A percentile compares a stretch with the other conserved stretches of the same genome.
Conservation (phyloP, 2,113 vertebrate genomes). For the Rhegmatorhina hoffmannsi region DNA sequence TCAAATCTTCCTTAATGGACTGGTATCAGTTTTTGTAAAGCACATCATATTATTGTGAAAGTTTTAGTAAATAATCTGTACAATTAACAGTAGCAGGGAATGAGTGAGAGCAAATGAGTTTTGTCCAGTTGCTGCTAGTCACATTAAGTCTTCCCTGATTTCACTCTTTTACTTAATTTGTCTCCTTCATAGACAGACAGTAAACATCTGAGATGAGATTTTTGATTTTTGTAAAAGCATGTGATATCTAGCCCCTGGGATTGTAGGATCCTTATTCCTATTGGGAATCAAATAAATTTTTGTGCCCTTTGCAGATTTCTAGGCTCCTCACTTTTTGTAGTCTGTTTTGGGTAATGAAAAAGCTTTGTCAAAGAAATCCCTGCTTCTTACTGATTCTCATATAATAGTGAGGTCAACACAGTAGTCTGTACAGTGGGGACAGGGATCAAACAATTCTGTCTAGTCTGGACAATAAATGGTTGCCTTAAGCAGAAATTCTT, state of each 20-base stretch:
- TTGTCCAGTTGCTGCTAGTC: not conserved
- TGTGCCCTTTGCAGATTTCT: not conserved
- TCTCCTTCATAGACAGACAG: not conserved
- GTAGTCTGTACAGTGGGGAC: not conserved
- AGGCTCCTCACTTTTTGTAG: not conserved
- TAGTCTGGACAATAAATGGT: not conserved
- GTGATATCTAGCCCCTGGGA: not conserved
- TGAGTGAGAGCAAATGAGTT: not conserved
- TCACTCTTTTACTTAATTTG: not conserved
- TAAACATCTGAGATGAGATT: not conserved
- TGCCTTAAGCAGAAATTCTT: not conserved
- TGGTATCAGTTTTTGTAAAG: not conserved
- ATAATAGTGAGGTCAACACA: not conserved
- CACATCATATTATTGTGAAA: not conserved
- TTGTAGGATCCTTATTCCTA: too few species aligned
- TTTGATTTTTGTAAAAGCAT: not conserved
- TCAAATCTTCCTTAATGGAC: not conserved
- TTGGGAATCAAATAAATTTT: not conserved
- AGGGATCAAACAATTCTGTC: not conserved
- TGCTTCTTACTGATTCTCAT: not conserved
- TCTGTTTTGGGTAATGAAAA: not conserved
- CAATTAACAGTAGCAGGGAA: not conserved
- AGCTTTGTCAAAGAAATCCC: not conserved
- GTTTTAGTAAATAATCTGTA: not conserved
- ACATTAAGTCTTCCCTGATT: not conserved